Base-by-base conservation (phyloP, 2,888 invertebrate genomes). In the Lampropteryx suffumata region DNA sequence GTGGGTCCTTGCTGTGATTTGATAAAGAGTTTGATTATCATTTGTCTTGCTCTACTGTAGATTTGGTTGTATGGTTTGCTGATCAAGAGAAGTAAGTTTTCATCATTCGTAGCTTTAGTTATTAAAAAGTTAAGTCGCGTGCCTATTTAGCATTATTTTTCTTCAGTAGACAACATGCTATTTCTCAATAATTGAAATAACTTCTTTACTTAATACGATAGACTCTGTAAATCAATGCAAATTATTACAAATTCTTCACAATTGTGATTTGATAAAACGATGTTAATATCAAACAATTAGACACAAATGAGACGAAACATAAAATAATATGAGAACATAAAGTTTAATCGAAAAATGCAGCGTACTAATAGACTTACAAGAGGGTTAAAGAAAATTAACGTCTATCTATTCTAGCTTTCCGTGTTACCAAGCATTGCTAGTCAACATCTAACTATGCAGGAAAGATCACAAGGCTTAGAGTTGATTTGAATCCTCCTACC, bases 1-100 rank as follows among this genome's bases (percentile, higher is more conserved):
- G 93, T 92, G 5, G 95, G 94, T 26, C 94, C 94, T 93, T 96
- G 92, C 92, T 92, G 84, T 39, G 83, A 55, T 69, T 63, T 44
- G 45, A 37, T 55, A 17, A 10, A 29, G 9, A 41, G 8, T 13
- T 24, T 37, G 9, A 28, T 24, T 24, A 24, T 4, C 5, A 24
- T 6, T 4, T 1, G 6, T 24, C 24, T 6, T 24, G 17, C 17
- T 17, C 2, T 7, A 24, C 3, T 24, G 1, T 7, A 24, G 6
- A 7, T 7, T 24, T 4, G 3, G 1, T 7, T 24, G 24, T 24
- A 24, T 24, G 24, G 24, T 24, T 24, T 24, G 3, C 24, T 24
- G 24, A 24, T 24, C 6, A 24, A 7, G 24, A 7, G 7, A 24
- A 24, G 24, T n/a, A n/a, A n/a, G n/a, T n/a, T n/a, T n/a, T n/a